These are phyloP conservation scores for Chymomyza costata DNA, from an alignment of 1,140 invertebrate species.

Conservation along the genomic window DNA sequence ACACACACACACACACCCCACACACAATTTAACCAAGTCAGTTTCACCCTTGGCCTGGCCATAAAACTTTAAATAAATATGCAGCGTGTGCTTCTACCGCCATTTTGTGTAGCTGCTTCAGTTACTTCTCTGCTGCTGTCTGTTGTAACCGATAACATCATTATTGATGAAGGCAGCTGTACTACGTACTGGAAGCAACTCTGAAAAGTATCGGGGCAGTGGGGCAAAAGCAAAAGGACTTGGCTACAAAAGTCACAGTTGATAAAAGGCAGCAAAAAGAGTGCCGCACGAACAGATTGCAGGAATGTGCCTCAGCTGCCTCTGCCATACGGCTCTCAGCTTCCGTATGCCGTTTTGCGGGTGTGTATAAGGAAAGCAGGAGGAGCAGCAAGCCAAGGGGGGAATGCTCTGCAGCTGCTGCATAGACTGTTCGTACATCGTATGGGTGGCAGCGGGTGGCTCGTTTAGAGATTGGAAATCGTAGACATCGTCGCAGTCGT, in stretches of 20 bases:
- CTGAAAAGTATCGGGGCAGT: slow-evolving; percentile 5
- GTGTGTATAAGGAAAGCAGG: slow-evolving; percentile 4
- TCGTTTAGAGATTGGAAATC: slow-evolving; percentile 72
- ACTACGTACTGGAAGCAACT: too few relatives aligned
- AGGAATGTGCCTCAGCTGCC: slow-evolving; percentile 55
- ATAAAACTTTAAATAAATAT: slow-evolving; percentile 73
- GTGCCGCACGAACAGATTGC: slow-evolving; percentile 57
- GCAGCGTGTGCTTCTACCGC: slow-evolving; percentile 45
- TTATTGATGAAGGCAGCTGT: slow-evolving; percentile 68
- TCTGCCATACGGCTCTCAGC: slow-evolving; percentile 27
- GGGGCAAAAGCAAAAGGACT: not conserved
- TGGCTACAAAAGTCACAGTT: slow-evolving; percentile 51
- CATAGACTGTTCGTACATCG: too few relatives aligned
- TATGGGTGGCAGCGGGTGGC: slow-evolving; percentile 9
- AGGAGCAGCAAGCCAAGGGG: slow-evolving; percentile 11
- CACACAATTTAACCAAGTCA: slow-evolving; percentile 19
- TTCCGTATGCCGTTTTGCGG: slow-evolving; percentile 20
- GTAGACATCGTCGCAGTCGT: slow-evolving; percentile 55
- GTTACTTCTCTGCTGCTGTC: slow-evolving; percentile 21
- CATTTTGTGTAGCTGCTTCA: slow-evolving; percentile 4
- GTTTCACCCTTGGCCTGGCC: slow-evolving; percentile 39
- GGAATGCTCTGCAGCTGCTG: slow-evolving; percentile 4
- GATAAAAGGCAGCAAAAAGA: slow-evolving; percentile 50
- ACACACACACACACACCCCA: not conserved
- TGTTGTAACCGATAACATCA: slow-evolving; percentile 68